These are phyloP conservation scores for Chinchilla lanigera DNA, from an alignment of 2,113 vertebrate species.

Conservation along the genomic window DNA sequence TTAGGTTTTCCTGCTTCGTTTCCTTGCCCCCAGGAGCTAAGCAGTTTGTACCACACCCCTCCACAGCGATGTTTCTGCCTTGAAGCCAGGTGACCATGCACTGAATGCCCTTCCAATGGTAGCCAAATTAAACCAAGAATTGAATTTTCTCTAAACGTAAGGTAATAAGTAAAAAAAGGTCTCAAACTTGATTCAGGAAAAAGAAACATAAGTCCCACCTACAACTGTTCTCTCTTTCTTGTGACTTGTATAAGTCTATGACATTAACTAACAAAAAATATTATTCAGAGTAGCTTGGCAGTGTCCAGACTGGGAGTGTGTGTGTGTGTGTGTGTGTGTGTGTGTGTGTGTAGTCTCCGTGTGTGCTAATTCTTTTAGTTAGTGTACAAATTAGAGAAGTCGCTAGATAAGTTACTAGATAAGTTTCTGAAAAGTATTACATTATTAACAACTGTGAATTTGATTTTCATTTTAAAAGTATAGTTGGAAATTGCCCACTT, in stretches of 20 bases:
- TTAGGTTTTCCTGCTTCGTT: neutral
- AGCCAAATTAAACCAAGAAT: neutral
- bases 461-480: constrained; percentile 17
- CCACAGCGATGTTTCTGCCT: neutral
- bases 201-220: neutral
- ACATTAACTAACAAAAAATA: neutral
- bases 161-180: neutral
- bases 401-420: neutral
- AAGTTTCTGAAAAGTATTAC: neutral
- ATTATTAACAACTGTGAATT: neutral
- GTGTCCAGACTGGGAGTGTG: neutral
- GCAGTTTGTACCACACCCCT: neutral
- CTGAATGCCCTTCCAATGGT: neutral
- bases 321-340: neutral
- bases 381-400: neutral
- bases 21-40: neutral
- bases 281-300: neutral
- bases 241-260: neutral
- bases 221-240: neutral
- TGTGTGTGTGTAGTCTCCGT: neutral
- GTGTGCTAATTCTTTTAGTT: neutral
- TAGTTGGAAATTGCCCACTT: neutral
- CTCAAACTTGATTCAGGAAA: neutral
- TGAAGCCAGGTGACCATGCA: neutral
- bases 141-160: neutral